Evolutionary conservation across 2,113 vertebrate species (phyloP), one percentile per base, ranked within the genome.

Genomic region (Catharus bicknelli): DNA sequence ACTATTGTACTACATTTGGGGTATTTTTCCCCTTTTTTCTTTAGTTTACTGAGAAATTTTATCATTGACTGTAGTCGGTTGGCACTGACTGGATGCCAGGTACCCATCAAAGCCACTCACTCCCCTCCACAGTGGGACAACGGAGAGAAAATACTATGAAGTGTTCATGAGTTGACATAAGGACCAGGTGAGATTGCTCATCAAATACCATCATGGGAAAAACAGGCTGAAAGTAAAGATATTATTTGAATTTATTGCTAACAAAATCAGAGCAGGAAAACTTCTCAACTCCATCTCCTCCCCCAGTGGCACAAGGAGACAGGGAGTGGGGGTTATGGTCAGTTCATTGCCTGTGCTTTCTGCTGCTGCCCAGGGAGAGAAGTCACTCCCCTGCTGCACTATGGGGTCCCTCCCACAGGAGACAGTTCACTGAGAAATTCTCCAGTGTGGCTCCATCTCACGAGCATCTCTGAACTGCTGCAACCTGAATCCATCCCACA

Each of bases 371-470:
- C 36, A 11, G 53, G 43, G 13, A 51, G 16, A 51, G 30, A 4
- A 51, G 30, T 8, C 4, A 1, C 16, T 36, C 32, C 47, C 20
- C 45, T 30, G 53, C 72, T 59, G 26, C 36, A 18, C 21, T 0
- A 1, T 27, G 62, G 16, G 30, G 25, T 36, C 13, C 36, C 8
- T 43, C 36, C 25, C 30, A 21, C 4, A 10, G 25, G 20, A 58
- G 25, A 36, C 36, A 17, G 25, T 30, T 75, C 22, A 16, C 21
- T 16, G 7, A 17, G 43, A 51, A 17, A 36, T 58, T 25, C 30
- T 42, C 42, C 30, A 7, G 2, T 0, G 0, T 30, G 36, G 36
- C 19, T 42, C 16, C 21, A 30, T 50, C 16, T 34, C 51, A 21
- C 0, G 1, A 42, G 30, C 34, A 26, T 16, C 43, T 50, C 19